phyloP scores from a whole-genome alignment of 1,140 invertebrate species.

The Thalassaphorura encarpata region DNA sequence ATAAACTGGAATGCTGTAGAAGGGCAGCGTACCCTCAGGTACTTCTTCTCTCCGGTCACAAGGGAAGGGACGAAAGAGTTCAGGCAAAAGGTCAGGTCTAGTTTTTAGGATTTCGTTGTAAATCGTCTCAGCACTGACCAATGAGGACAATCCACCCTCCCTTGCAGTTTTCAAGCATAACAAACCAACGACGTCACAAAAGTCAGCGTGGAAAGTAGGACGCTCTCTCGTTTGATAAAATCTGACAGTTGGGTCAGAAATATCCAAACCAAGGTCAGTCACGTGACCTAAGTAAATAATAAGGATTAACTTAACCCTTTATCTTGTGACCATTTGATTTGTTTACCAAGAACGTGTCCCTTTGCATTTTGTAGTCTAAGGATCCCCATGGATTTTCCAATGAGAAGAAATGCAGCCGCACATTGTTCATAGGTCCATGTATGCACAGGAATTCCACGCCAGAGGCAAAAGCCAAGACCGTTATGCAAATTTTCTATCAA shows the following conservation, averaged over 20 bases:
- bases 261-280: background rate
- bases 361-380: slow-evolving; percentile 4
- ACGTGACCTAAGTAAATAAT: slow-evolving; percentile 6
- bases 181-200: slow-evolving; percentile 3
- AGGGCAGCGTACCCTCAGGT: background rate
- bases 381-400: slow-evolving; percentile 1
- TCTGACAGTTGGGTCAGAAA: slow-evolving; percentile 5
- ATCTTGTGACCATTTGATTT: background rate
- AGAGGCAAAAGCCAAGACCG: slow-evolving; percentile 2
- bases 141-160: background rate
- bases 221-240: slow-evolving; percentile 7
- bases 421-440: background rate
- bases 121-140: slow-evolving; percentile 2
- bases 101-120: slow-evolving; percentile 8
- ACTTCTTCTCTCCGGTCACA: background rate
- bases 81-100: background rate
- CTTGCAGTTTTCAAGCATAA: background rate
- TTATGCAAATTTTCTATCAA: background rate
- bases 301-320: too few relatives aligned
- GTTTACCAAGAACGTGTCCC: slow-evolving; percentile 6
- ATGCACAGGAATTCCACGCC: slow-evolving; percentile 1
- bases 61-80: background rate
- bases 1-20: slow-evolving; percentile 4
- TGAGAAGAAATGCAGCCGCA: background rate
- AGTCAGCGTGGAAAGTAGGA: slow-evolving; percentile 9